Conservation (phyloP, 2,888 invertebrate species). For the Rhagophthalmus giganteus region DNA sequence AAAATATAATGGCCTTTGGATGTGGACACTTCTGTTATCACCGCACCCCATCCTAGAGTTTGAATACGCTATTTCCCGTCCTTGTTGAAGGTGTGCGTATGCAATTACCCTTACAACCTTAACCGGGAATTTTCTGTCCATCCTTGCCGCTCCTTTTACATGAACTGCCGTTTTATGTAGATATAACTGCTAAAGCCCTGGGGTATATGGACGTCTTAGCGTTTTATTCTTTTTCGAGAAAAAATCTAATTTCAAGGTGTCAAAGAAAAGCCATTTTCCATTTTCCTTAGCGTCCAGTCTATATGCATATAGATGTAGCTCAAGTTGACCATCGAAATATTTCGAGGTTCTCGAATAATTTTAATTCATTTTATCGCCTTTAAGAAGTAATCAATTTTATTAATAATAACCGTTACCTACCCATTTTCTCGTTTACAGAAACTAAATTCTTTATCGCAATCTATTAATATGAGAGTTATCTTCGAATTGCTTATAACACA, state of each 20-base stretch:
- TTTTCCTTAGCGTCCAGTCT: constrained; percentile 49
- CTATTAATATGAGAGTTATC: no score
- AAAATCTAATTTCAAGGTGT: constrained; percentile 59
- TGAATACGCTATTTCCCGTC: constrained; percentile 39
- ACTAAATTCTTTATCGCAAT: no score
- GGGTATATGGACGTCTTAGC: constrained; percentile 52
- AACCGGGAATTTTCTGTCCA: constrained; percentile 18
- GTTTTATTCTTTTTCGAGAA: constrained; percentile 53
- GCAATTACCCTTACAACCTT: constrained; percentile 31
- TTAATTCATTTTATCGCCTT: no score
- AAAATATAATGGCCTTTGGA: constrained; percentile 43
- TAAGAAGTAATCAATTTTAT: no score
- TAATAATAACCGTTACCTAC: no score
- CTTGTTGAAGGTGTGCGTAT: constrained; percentile 34
- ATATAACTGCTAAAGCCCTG: constrained; percentile 51
- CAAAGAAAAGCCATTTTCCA: constrained; percentile 59
- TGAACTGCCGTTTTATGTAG: constrained; percentile 47
- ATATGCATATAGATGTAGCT: constrained; percentile 39
- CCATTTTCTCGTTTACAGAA: no score
- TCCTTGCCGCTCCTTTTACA: constrained; percentile 41
- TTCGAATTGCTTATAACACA: no score
- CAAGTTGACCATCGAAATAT: constrained; percentile 52
- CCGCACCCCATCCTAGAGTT: constrained; percentile 38
- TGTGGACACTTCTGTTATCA: constrained; percentile 44
- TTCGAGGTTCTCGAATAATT: constrained; percentile 29